Base-by-base conservation (phyloP, 1,140 invertebrate species). In the Megathymus violae region DNA sequence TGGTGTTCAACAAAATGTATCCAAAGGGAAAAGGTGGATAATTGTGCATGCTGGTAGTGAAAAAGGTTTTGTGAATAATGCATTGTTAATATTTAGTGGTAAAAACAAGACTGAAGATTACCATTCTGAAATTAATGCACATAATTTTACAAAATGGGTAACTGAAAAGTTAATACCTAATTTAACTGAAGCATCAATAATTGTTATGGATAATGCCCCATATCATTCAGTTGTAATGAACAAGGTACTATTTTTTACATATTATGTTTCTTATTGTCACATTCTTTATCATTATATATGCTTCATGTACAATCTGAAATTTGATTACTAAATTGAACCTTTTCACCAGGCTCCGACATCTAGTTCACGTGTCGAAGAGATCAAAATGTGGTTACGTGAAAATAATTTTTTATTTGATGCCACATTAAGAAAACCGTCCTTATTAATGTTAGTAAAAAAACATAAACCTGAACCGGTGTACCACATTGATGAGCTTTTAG, bases 51-150 rank as follows among this genome's bases (percentile, higher is more conserved):
- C 44, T 15, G 59, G 58, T 11, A 52, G 16, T 31, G 69, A 56
- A 50, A 64, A 60, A 14, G 59, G 63, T 16, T 71, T 71, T 59
- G 40, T 66, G 2, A 48, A 31, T 10, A 67, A 67, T 56, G 61
- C 64, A 16, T 54, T 60, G 5, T 34, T 67, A 16, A 61, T 71
- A 19, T 67, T 64, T 44, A 64, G 34, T 13, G 22, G 56, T n/a
- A 47, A 47, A 19, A 60, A 46, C n/a, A 71, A 60, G 56, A 19
- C 54, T n/a, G 61, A 56, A 50, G 69, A 71, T 14, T 71, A 67
- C 38, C 61, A 64, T 51, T 60, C 46, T 2, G 64, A 71, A 43
- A 67, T 71, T 52, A 67, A 71, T 46, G 14, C 13, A 15, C 6
- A 15, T 9, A 41, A 15, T 15, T 41, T 41, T 41, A 15, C 14